Evolutionary conservation across 2,888 invertebrate genomes (phyloP).

Genomic region (Blastobasis adustella): DNA sequence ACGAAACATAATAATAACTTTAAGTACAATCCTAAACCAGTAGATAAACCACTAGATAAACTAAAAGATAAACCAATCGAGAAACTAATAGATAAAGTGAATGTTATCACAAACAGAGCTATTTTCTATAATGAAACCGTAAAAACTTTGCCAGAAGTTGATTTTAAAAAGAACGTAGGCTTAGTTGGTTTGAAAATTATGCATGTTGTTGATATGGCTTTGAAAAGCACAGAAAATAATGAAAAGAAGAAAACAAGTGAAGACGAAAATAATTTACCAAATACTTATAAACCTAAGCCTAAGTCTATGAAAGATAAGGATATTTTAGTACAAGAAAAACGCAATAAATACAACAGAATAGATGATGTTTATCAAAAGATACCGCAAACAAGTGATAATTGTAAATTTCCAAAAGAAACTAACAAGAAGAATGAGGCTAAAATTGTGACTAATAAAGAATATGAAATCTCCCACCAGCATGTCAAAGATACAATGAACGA

Average conservation of each 20-base stretch:
- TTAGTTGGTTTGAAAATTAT: conserved; percentile 34
- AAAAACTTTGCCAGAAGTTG: conserved; percentile 19
- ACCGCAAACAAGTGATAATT: too few relatives aligned
- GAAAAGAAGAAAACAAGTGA: not conserved
- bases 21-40: not conserved
- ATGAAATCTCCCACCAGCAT: too few relatives aligned
- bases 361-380: not conserved
- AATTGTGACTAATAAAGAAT: too few relatives aligned
- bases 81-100: conserved; percentile 16
- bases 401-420: too few relatives aligned
- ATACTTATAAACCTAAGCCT: not conserved
- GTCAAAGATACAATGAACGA: too few relatives aligned
- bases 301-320: not conserved
- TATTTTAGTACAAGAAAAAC: not conserved
- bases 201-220: conserved; percentile 2
- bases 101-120: too few relatives aligned
- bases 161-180: conserved; percentile 36
- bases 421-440: too few relatives aligned
- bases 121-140: not conserved
- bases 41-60: not conserved
- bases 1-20: not conserved
- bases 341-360: not conserved
- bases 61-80: conserved; percentile 9
- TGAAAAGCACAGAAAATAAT: not conserved
- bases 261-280: not conserved